Percentiles rank a stretch among this genome's conserved stretches.
Evolutionary conservation across 1,140 invertebrate species (phyloP).

Genomic region (Apis cerana): DNA sequence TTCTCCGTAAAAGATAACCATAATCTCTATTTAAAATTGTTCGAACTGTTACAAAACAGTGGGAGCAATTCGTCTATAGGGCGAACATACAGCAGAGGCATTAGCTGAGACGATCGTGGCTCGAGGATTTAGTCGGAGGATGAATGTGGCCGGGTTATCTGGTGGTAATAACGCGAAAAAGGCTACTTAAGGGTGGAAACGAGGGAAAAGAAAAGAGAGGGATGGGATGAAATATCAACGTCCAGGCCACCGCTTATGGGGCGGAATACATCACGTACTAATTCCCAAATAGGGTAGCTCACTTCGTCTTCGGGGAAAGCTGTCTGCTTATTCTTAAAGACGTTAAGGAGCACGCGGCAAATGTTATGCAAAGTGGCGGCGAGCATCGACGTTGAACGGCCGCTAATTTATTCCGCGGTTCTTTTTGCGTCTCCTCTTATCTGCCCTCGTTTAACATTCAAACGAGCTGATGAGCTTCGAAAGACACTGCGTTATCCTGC

Average conservation of each 20-base stretch:
- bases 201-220: conserved; percentile 3
- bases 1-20: neutral
- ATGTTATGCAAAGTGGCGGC: conserved; percentile 59
- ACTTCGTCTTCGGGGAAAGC: conserved; percentile 63
- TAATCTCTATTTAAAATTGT: too few species aligned
- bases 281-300: conserved; percentile 63
- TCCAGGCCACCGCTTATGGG: conserved; percentile 61
- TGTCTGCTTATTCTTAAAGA: conserved; percentile 62
- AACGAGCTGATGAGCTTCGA: conserved; percentile 40
- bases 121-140: conserved; percentile 53
- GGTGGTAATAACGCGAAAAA: conserved; percentile 66
- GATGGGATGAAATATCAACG: conserved; percentile 64
- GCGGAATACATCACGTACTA: conserved; percentile 67
- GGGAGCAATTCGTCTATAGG: conserved; percentile 23
- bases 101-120: conserved; percentile 61
- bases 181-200: conserved; percentile 58
- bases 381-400: conserved; percentile 53
- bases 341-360: conserved; percentile 43
- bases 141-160: conserved; percentile 65
- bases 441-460: conserved; percentile 47
- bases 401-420: conserved; percentile 59
- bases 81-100: conserved; percentile 45
- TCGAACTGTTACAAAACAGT: neutral
- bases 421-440: conserved; percentile 25
- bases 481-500: conserved; percentile 45